These are phyloP conservation scores for Erynnis tages DNA, from an alignment of 2,888 invertebrate species.

Conservation along the genomic window DNA sequence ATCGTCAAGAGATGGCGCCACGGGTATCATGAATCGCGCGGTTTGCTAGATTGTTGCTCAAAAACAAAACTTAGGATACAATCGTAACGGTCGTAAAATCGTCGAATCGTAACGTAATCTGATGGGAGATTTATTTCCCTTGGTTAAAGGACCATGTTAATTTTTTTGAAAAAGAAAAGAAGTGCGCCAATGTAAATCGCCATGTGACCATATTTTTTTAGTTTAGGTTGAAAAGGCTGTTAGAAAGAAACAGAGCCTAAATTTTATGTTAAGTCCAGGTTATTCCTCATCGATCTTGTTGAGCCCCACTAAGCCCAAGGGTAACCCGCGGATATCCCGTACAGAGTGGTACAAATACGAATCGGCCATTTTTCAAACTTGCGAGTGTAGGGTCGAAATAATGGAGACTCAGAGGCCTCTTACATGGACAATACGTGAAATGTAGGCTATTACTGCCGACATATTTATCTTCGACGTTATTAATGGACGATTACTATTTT, in stretches of 20 bases:
- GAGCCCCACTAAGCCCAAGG: slow-evolving; percentile 59
- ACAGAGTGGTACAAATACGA: slow-evolving; percentile 55
- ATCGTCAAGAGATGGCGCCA: too few species aligned
- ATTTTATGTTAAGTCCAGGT: slow-evolving; percentile 21
- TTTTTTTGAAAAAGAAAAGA: too few species aligned
- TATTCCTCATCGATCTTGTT: slow-evolving; percentile 55
- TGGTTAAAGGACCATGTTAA: too few species aligned
- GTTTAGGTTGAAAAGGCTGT: too few species aligned
- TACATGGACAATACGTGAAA: slow-evolving; percentile 26
- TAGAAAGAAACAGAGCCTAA: background rate
- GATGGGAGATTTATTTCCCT: too few species aligned
- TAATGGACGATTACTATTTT: slow-evolving; percentile 14
- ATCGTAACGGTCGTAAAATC: too few species aligned
- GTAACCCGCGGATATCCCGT: slow-evolving; percentile 57
- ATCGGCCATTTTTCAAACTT: slow-evolving; percentile 47
- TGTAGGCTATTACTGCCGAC: slow-evolving; percentile 5
- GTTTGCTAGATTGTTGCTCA: too few species aligned
- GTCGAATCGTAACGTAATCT: too few species aligned
- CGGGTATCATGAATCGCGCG: too few species aligned
- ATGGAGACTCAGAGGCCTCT: slow-evolving; percentile 40
- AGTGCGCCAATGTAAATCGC: too few species aligned
- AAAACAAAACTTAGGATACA: too few species aligned
- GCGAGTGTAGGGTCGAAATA: slow-evolving; percentile 45
- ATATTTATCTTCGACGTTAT: slow-evolving; percentile 18
- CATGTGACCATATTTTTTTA: too few species aligned